Evolutionary conservation across 2,113 vertebrate species (phyloP).

Genomic region (Loxodonta africana): DNA sequence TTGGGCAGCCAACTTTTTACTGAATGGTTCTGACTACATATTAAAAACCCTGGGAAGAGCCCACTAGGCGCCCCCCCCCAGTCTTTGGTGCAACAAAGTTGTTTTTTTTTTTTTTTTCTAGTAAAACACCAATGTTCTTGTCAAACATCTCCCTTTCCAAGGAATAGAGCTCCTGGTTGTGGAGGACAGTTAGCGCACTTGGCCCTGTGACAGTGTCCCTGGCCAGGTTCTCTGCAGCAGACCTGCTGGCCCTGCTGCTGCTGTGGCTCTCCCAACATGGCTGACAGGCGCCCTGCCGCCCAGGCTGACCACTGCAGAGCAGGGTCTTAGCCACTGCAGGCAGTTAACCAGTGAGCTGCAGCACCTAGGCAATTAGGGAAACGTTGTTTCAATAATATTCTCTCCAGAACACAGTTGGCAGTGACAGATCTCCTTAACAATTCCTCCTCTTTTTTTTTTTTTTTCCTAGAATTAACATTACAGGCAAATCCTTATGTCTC

Average conservation of each 20-base stretch:
- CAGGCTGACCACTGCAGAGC: slow-evolving; percentile 70
- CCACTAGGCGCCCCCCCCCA: background rate
- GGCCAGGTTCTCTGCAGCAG: slow-evolving; percentile 61
- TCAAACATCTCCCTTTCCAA: background rate
- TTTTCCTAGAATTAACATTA: background rate
- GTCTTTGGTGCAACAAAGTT: background rate
- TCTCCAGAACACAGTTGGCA: slow-evolving; percentile 11
- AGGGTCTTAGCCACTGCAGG: background rate
- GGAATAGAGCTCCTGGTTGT: background rate
- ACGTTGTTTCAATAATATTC: slow-evolving; percentile 68
- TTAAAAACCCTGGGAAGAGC: slow-evolving; percentile 6
- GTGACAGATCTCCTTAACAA: background rate
- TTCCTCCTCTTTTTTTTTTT: background rate
- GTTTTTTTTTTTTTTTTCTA: background rate
- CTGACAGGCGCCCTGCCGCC: slow-evolving; percentile 65
- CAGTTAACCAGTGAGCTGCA: slow-evolving; percentile 20
- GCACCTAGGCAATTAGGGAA: slow-evolving; percentile 45
- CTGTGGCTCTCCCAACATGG: slow-evolving; percentile 84
- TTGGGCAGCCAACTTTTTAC: slow-evolving; percentile 22
- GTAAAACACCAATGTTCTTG: background rate
- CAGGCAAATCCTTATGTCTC: slow-evolving; percentile 3
- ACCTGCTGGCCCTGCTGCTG: slow-evolving; percentile 42
- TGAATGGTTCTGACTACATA: background rate
- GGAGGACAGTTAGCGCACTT: slow-evolving; percentile 5
- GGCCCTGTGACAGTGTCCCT: background rate